Conservation (phyloP, 2,113 vertebrate species). For the Alaudala cheleensis region DNA sequence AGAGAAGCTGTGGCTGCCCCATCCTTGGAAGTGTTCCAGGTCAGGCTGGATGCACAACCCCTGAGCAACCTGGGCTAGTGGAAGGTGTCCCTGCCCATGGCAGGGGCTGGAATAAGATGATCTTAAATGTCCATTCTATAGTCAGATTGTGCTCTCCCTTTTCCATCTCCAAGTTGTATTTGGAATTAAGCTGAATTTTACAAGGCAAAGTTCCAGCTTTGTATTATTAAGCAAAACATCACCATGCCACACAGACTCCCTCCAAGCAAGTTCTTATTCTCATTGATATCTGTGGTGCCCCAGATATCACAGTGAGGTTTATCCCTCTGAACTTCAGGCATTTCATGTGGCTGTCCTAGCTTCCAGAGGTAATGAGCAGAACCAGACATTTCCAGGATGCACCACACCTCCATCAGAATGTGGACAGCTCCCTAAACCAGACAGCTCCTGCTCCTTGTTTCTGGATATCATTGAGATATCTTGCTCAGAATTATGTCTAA, state of each 20-base stretch:
- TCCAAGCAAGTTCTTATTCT: not conserved
- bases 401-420: not conserved
- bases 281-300: not conserved
- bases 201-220: not conserved
- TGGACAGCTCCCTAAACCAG: not conserved
- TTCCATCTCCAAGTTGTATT: not conserved
- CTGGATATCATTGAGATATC: not conserved
- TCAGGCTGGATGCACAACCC: not conserved
- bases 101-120: fast-evolving
- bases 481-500: not conserved
- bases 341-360: not conserved
- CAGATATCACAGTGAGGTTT: not conserved
- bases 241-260: not conserved
- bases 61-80: not conserved
- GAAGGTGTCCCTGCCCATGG: not conserved
- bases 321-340: not conserved
- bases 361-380: not conserved
- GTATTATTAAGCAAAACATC: not conserved
- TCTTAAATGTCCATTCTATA: not conserved
- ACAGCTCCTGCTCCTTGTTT: not conserved
- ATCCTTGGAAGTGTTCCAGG: fast-evolving
- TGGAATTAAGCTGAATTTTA: not conserved
- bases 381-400: not conserved
- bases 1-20: not conserved
- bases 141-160: not conserved